A percentile compares a stretch with the other conserved stretches of the same genome.
These are phyloP conservation scores for Phodopus roborovskii DNA, from an alignment of 2,113 vertebrate species.

Conservation along the genomic window DNA sequence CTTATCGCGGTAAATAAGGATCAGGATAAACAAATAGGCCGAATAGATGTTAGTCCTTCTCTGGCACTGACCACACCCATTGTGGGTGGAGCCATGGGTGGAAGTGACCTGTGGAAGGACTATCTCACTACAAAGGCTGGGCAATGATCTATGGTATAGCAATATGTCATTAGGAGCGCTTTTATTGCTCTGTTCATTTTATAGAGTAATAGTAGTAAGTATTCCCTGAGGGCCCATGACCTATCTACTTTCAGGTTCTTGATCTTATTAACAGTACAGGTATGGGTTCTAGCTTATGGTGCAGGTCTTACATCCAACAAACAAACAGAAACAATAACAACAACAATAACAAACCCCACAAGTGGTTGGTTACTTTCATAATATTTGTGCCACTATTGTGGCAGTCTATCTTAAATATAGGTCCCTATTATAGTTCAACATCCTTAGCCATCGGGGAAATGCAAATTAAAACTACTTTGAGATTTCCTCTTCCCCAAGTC, in stretches of 20 bases:
- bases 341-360: background rate
- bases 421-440: background rate
- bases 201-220: background rate
- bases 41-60: too few relatives aligned
- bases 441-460: background rate
- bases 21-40: too few relatives aligned
- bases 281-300: background rate
- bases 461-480: background rate
- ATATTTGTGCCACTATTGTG: too few relatives aligned
- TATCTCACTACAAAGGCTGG: too few relatives aligned
- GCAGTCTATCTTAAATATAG: background rate
- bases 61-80: too few relatives aligned
- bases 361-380: background rate
- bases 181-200: background rate
- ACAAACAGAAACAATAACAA: background rate
- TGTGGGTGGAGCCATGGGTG: too few relatives aligned
- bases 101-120: too few relatives aligned
- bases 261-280: background rate
- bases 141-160: background rate
- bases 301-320: background rate
- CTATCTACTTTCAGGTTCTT: background rate
- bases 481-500: background rate
- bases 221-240: background rate
- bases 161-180: background rate
- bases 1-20: too few relatives aligned